Conservation (phyloP, 2,113 vertebrate species). For the Python bivittatus region DNA sequence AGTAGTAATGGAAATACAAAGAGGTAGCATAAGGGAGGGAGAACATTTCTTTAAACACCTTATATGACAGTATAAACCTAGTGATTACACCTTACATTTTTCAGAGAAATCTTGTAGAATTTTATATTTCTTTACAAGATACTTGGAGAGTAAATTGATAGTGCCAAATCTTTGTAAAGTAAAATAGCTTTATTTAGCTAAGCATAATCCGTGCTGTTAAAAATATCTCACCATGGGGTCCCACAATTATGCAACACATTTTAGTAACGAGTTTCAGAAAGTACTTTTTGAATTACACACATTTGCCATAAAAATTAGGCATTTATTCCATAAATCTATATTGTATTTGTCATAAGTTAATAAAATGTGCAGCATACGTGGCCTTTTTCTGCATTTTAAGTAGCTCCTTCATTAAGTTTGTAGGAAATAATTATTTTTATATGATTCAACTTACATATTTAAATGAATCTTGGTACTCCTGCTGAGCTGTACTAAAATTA, state of each 20-base stretch:
- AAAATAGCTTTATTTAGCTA: neutral
- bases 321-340: neutral
- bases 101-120: neutral
- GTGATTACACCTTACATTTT: neutral
- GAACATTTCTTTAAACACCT: neutral
- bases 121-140: neutral
- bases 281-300: neutral
- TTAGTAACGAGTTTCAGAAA: neutral
- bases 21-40: neutral
- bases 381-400: neutral
- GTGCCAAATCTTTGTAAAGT: neutral
- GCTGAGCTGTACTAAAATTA: conserved; percentile 20
- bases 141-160: neutral
- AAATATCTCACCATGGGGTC: neutral
- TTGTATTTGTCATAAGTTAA: neutral
- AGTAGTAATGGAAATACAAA: neutral
- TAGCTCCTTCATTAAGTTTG: neutral
- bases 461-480: neutral
- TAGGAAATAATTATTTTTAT: conserved; percentile 29
- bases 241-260: neutral
- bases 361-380: conserved; percentile 28
- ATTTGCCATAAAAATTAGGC: conserved; percentile 1
- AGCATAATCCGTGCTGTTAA: neutral
- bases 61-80: neutral
- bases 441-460: neutral